Conservation (phyloP, 1,140 invertebrate genomes). For the Penaeus indicus region DNA sequence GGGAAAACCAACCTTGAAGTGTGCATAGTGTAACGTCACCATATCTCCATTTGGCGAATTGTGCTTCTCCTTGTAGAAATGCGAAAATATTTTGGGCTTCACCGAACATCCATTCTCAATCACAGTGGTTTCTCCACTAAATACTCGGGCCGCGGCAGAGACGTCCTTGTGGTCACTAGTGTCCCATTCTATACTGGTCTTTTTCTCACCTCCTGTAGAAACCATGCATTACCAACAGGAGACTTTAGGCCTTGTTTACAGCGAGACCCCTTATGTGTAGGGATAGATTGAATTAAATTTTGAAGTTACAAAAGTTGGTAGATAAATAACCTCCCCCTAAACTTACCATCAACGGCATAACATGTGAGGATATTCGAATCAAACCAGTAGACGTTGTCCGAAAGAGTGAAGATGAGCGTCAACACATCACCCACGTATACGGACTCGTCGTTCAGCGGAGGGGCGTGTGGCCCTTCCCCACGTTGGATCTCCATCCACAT, state of each 20-base stretch:
- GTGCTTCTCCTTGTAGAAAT: slow-evolving; percentile 65
- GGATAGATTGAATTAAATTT: no score
- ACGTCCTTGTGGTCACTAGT: background rate
- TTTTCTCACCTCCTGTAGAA: slow-evolving; percentile 54
- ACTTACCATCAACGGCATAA: slow-evolving; percentile 67
- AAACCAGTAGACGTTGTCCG: slow-evolving; percentile 67
- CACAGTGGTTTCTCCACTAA: slow-evolving; percentile 59
- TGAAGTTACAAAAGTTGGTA: no score
- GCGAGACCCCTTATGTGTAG: no score
- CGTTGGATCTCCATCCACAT: slow-evolving; percentile 68
- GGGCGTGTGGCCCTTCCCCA: slow-evolving; percentile 66
- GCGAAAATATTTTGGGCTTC: slow-evolving; percentile 66
- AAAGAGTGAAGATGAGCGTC: slow-evolving; percentile 67
- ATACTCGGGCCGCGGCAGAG: background rate
- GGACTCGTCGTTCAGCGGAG: slow-evolving; percentile 61
- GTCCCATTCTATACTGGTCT: slow-evolving; percentile 54
- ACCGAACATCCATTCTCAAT: slow-evolving; percentile 66
- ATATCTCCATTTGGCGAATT: slow-evolving; percentile 50
- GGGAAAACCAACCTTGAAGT: slow-evolving; percentile 62
- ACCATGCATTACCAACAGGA: background rate
- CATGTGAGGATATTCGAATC: slow-evolving; percentile 67
- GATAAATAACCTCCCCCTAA: background rate
- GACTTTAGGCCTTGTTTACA: no score
- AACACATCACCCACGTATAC: slow-evolving; percentile 66
- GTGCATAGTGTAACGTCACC: slow-evolving; percentile 64